Evolutionary conservation across 2,797 vertebrate genomes (phyloP).

Genomic region (Limnodromus scolopaceus): DNA sequence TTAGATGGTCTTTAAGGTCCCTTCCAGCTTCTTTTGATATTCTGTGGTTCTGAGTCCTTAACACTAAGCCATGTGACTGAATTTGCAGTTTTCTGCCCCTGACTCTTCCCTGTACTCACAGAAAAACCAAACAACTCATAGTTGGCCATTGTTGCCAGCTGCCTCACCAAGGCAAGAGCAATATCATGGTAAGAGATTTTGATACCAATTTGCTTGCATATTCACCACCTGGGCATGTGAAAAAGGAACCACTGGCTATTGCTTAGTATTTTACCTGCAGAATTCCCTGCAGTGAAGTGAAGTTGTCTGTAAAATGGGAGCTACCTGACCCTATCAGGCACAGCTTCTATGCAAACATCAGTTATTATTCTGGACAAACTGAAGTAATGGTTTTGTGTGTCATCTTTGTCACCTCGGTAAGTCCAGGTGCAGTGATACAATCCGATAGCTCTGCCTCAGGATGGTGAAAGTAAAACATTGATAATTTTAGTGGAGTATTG

Average conservation of each 20-base stretch:
- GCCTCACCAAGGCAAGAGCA: not conserved
- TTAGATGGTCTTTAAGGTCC: not conserved
- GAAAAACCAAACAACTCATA: not conserved
- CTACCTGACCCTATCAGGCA: not conserved
- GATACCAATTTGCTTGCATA: not conserved
- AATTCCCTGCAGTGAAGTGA: not conserved
- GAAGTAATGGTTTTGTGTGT: not conserved
- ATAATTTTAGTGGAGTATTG: not conserved
- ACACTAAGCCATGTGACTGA: not conserved
- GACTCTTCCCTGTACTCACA: not conserved
- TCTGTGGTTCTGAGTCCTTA: not conserved
- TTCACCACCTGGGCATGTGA: not conserved
- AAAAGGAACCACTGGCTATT: not conserved
- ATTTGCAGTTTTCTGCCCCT: not conserved
- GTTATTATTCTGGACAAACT: not conserved
- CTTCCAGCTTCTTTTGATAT: not conserved
- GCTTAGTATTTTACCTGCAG: not conserved
- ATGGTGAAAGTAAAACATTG: not conserved
- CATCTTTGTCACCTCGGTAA: not conserved
- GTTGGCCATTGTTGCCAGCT: not conserved
- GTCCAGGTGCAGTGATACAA: not conserved
- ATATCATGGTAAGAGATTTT: not conserved
- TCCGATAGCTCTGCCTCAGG: not conserved
- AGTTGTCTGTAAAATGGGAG: not conserved
- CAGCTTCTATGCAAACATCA: not conserved